A percentile compares a stretch with the other conserved stretches of the same genome.
Conservation (phyloP, 2,113 vertebrate genomes). For the Canis aureus region DNA sequence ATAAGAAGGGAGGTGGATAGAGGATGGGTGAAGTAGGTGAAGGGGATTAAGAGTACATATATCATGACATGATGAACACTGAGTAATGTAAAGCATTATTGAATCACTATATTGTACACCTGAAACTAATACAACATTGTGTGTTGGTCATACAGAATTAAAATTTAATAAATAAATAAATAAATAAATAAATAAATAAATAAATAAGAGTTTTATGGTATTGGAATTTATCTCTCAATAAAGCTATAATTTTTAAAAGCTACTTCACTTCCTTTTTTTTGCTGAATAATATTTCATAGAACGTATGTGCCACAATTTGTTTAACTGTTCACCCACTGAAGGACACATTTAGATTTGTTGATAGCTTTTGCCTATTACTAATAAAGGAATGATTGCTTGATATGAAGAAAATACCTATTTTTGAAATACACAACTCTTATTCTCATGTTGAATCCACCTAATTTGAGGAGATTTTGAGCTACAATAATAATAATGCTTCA, state of each 20-base stretch:
- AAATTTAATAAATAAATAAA: not conserved
- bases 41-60: too few species aligned
- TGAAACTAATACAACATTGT: not conserved
- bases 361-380: not conserved
- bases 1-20: too few species aligned
- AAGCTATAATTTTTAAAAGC: not conserved
- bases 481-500: slow-evolving; percentile 26
- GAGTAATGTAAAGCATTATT: not conserved
- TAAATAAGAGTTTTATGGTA: not conserved
- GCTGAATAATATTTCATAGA: not conserved
- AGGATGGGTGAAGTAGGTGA: too few species aligned
- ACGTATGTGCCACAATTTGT: not conserved
- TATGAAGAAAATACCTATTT: not conserved
- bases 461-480: not conserved
- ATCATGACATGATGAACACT: not conserved
- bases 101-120: not conserved
- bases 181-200: not conserved
- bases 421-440: slow-evolving; percentile 3
- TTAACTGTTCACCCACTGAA: not conserved
- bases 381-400: not conserved
- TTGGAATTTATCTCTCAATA: not conserved
- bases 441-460: not conserved
- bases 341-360: not conserved
- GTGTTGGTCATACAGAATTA: not conserved
- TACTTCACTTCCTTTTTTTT: not conserved